Evolutionary conservation across 2,797 vertebrate genomes (phyloP), one percentile per base, ranked within the genome.

Genomic region (Hoplostethus mediterraneus): DNA sequence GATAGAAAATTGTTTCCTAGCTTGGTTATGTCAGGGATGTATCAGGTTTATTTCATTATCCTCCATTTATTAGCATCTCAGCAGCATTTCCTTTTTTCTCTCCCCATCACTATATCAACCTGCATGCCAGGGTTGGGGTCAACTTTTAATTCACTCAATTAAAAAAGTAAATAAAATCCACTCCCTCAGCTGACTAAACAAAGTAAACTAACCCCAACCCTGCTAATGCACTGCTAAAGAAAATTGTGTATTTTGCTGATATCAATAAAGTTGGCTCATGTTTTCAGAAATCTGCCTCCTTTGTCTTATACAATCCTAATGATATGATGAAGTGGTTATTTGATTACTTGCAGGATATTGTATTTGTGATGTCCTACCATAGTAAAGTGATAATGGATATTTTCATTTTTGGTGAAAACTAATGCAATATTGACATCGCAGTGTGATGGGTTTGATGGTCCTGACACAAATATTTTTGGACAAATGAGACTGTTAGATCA

Each of bases 191-290:
- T 2, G 4, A 45, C 44, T 45, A 12, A 45, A 11, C 4, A 47
- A 47, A 47, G 45, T 53, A n/a, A 12, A 17, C 5, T 28, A 4
- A 54, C 21, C 14, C 13, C 11, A 53, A 44, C 16, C 44, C 49
- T 60, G 38, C 38, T n/a, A 52, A 51, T 33, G 16, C 57, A 67
- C 31, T 45, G 36, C 21, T 21, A 21, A 28, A 75, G 28, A 3
- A 67, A 61, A 51, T 77, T 76, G n/a, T 81, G 12, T 16, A 45
- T 52, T 30, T 84, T 80, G 16, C 56, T 84, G 28, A 64, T 69
- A 70, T 70, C 6, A 89, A 89, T 91, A 92, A 93, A 91, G 0
- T 28, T 68, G 21, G 54, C 16, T 69, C 33, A 25, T 66, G 0
- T 86, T 92, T 85, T 77, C 36, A 58, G 3, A 73, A 79, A 61